Conservation (phyloP, 1,140 invertebrate genomes). For the Drosophila saltans region DNA sequence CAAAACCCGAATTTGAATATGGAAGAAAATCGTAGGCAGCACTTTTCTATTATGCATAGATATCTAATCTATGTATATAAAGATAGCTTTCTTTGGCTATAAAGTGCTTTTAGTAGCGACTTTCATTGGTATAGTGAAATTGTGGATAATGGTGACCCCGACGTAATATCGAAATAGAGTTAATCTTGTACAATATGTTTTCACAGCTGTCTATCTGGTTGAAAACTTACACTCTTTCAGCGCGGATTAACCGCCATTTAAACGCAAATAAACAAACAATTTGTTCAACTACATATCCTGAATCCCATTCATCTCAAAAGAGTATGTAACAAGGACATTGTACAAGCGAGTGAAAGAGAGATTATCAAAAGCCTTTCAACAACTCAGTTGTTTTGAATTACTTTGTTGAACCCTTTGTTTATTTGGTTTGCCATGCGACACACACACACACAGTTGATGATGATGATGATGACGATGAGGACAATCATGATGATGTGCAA, state of each 20-base stretch:
- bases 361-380: slow-evolving; percentile 55
- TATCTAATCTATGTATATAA: too few species aligned
- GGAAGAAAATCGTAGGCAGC: background rate
- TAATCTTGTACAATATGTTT: slow-evolving; percentile 6
- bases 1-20: slow-evolving; percentile 3
- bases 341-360: slow-evolving; percentile 14
- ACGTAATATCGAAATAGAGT: background rate
- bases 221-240: slow-evolving; percentile 22
- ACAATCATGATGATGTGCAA: slow-evolving; percentile 30
- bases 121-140: background rate
- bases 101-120: too few species aligned
- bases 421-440: slow-evolving; percentile 58
- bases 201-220: slow-evolving; percentile 18
- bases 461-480: slow-evolving; percentile 12
- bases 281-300: slow-evolving; percentile 20
- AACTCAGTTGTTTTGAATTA: slow-evolving; percentile 72
- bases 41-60: too few species aligned
- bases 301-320: slow-evolving; percentile 10
- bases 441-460: slow-evolving; percentile 10
- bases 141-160: background rate
- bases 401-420: slow-evolving; percentile 79
- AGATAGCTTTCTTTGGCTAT: too few species aligned
- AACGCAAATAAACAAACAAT: slow-evolving; percentile 58
- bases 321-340: slow-evolving; percentile 28
- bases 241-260: slow-evolving; percentile 53